These are phyloP conservation scores for Scomber scombrus DNA, from an alignment of 2,113 vertebrate species.

Conservation along the genomic window DNA sequence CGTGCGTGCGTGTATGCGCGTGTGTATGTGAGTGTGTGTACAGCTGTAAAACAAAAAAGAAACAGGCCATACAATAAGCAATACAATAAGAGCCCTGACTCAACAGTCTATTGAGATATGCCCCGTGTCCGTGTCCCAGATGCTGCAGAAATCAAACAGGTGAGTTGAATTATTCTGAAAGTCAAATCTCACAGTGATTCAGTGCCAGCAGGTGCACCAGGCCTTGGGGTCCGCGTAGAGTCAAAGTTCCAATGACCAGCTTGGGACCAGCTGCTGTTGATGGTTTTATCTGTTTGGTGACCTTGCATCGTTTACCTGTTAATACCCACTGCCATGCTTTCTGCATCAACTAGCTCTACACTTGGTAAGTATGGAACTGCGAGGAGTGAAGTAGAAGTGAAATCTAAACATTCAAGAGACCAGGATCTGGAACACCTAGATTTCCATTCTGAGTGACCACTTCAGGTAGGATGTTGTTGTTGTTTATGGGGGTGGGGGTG, in stretches of 20 bases:
- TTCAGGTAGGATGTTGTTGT: slow-evolving; percentile 84
- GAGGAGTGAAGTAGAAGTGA: slow-evolving; percentile 37
- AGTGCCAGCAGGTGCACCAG: slow-evolving; percentile 55
- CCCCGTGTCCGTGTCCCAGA: slow-evolving; percentile 54
- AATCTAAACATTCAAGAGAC: slow-evolving; percentile 87
- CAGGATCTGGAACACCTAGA: slow-evolving; percentile 84
- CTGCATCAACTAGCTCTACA: slow-evolving; percentile 58
- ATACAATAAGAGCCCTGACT: slow-evolving; percentile 64
- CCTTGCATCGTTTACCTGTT: slow-evolving; percentile 44
- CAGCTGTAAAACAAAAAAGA: slow-evolving; percentile 49
- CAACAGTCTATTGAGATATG: slow-evolving; percentile 29
- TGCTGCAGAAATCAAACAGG: slow-evolving; percentile 61
- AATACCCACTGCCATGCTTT: slow-evolving; percentile 45
- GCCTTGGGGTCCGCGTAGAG: slow-evolving; percentile 43
- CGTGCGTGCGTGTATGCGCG: not conserved
- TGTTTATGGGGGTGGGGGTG: slow-evolving; percentile 80
- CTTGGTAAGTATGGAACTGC: slow-evolving; percentile 52
- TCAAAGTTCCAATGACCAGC: slow-evolving; percentile 48
- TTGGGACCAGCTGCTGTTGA: slow-evolving; percentile 45
- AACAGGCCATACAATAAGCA: slow-evolving; percentile 57
- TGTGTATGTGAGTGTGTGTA: slow-evolving; percentile 22
- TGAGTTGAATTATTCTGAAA: slow-evolving; percentile 65
- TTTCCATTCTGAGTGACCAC: slow-evolving; percentile 88
- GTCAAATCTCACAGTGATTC: slow-evolving; percentile 83
- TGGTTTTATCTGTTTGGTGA: slow-evolving; percentile 42